Evolutionary conservation across 2,797 vertebrate genomes (phyloP), one percentile per base, ranked within the genome.

Genomic region (Microctenopoma stevenorrisi): DNA sequence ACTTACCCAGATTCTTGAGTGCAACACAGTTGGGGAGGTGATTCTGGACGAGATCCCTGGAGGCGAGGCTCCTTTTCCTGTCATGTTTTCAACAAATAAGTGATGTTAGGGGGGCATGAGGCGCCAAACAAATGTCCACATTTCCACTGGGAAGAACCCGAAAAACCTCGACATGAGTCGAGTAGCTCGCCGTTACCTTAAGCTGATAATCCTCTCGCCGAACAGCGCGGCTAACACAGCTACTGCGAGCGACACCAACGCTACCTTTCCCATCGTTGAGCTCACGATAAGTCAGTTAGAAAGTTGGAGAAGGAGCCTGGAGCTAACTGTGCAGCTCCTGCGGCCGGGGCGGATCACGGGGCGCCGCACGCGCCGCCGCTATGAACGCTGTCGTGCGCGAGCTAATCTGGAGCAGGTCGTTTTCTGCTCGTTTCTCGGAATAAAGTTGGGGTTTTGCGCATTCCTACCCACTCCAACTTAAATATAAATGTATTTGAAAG

Each of bases 11-110:
- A 4, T 86, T 74, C 83, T 90, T 91, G 1, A 93, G 72, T 0
- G 13, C 1, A 11, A 76, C 74, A 46, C 92, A 93, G 76, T 92
- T 91, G 1, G 88, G 89, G 0, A 91, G 91, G 46, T 92, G 91
- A 13, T 91, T 90, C 26, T 69, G 63, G 5, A 7, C 14, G 13
- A 91, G 14, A 44, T 89, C 88, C n/a, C 86, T 86, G 7, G 83
- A 54, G 4, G 86, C 88, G 0, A 91, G 68, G 2, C 10, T 0
- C 22, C 18, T 79, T 66, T 67, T 89, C 51, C 91, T 93, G 83
- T 61, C 78, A 60, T 1, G 47, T 42, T 61, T 67, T 12, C 2
- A 62, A 11, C 35, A 58, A 22, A 58, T 0, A 40, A 37, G 18
- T 62, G 37, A 38, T 26, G 57, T 0, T 37, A 49, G 2, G 18